These are phyloP conservation scores for Torymus aiolomorphi DNA, from an alignment of 2,888 invertebrate genomes.

Conservation along the genomic window DNA sequence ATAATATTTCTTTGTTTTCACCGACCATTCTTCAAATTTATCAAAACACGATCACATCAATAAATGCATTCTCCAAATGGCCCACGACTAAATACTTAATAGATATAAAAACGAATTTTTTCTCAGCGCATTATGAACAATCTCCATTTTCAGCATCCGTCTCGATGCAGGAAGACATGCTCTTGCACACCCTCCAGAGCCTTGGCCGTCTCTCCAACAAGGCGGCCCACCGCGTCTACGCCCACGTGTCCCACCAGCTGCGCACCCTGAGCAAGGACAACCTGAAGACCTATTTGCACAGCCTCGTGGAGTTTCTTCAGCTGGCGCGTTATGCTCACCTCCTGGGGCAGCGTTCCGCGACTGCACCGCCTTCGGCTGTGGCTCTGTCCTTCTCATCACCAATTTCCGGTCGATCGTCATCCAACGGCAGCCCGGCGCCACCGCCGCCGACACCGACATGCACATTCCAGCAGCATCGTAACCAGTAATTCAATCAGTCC, in stretches of 20 bases:
- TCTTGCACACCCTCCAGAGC: conserved; percentile 84
- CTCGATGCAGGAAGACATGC: conserved; percentile 80
- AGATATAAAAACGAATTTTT: too few species aligned
- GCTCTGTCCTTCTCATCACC: too few species aligned
- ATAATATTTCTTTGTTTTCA: too few species aligned
- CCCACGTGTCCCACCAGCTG: conserved; percentile 81
- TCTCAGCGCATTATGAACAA: too few species aligned
- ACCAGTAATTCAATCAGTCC: not conserved
- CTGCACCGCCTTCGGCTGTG: not conserved
- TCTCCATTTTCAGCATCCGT: conserved; percentile 77
- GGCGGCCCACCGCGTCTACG: conserved; percentile 83
- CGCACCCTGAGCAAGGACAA: conserved; percentile 71
- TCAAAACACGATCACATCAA: too few species aligned
- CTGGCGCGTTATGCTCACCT: conserved; percentile 66
- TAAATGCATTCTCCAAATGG: too few species aligned
- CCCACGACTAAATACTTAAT: too few species aligned
- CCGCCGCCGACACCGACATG: not conserved
- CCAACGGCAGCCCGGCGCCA: not conserved
- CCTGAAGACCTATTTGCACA: conserved; percentile 66
- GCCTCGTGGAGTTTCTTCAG: conserved; percentile 70
- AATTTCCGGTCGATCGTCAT: too few species aligned
- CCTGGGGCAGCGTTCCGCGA: conserved; percentile 54
- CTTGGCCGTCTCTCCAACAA: conserved; percentile 84
- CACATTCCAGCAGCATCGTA: not conserved
- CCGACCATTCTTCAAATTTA: too few species aligned